Evolutionary conservation across 2,888 invertebrate genomes (phyloP).

Genomic region (Saturnia pavonia): DNA sequence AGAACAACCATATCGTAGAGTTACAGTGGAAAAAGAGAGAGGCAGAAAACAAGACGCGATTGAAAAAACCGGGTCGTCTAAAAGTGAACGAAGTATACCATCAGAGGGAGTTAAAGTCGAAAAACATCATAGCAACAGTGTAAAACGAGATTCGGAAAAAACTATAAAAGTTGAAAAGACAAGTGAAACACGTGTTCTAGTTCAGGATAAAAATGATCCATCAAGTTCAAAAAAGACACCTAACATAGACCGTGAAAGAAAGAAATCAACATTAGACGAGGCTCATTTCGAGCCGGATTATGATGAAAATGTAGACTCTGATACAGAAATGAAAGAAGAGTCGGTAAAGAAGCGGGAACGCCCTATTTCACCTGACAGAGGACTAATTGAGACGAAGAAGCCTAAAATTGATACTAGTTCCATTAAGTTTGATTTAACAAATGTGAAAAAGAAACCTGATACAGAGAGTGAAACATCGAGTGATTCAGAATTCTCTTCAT

Average conservation of each 20-base stretch:
- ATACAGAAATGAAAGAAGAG: slow-evolving; percentile 83
- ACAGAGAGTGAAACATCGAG: slow-evolving; percentile 71
- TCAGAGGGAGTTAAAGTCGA: slow-evolving; percentile 54
- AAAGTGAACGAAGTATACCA: slow-evolving; percentile 53
- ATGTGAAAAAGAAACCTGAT: slow-evolving; percentile 75
- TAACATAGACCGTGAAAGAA: slow-evolving; percentile 75
- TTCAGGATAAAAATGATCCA: slow-evolving; percentile 46
- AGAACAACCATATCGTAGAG: slow-evolving; percentile 72
- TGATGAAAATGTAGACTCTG: slow-evolving; percentile 83
- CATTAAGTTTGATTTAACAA: slow-evolving; percentile 75
- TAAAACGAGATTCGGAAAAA: slow-evolving; percentile 55
- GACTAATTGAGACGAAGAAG: slow-evolving; percentile 56
- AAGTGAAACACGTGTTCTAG: slow-evolving; percentile 33
- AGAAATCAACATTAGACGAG: slow-evolving; percentile 87
- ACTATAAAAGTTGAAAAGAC: slow-evolving; percentile 53
- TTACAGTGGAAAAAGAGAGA: slow-evolving; percentile 76
- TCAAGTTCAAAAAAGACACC: slow-evolving; percentile 35
- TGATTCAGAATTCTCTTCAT: slow-evolving; percentile 75
- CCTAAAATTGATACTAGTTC: slow-evolving; percentile 64
- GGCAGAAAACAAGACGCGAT: slow-evolving; percentile 60
- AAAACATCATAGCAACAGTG: slow-evolving; percentile 46
- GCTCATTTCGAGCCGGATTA: slow-evolving; percentile 89
- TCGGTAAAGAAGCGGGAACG: slow-evolving; percentile 65
- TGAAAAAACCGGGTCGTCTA: slow-evolving; percentile 47
- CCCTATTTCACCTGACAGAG: slow-evolving; percentile 53